These are phyloP conservation scores for Callithrix jacchus DNA, from an alignment of 2,113 vertebrate genomes.

Conservation along the genomic window DNA sequence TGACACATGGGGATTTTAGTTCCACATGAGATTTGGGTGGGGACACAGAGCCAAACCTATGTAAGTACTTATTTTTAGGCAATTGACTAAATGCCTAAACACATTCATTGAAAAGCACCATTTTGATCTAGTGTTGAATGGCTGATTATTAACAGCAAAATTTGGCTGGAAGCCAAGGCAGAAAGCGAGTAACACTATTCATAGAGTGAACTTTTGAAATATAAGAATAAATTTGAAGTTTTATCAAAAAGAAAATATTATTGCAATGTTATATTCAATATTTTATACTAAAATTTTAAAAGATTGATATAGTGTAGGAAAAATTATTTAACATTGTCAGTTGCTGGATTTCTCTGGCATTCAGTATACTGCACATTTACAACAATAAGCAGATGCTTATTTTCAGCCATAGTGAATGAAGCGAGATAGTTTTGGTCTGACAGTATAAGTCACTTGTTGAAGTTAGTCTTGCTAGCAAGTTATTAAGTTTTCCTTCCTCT, in stretches of 20 bases:
- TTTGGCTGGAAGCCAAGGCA: background rate
- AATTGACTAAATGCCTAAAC: background rate
- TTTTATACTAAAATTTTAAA: conserved; percentile 28
- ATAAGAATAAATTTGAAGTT: background rate
- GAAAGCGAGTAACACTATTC: background rate
- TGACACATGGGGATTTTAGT: too few relatives aligned
- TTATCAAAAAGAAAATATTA: conserved; percentile 46
- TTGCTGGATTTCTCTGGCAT: background rate
- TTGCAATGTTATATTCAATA: conserved; percentile 1
- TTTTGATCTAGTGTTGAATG: background rate
- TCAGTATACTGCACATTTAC: background rate
- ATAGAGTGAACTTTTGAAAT: background rate
- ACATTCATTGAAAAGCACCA: background rate
- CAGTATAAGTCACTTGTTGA: background rate
- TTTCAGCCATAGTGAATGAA: background rate
- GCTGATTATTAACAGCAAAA: background rate
- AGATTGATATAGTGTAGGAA: background rate
- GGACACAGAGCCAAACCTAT: too few relatives aligned
- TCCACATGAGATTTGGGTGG: too few relatives aligned
- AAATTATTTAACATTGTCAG: background rate
- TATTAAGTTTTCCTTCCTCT: background rate
- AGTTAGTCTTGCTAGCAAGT: background rate
- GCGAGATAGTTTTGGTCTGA: background rate
- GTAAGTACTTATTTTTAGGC: background rate
- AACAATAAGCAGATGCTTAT: background rate